phyloP scores from a whole-genome alignment of 2,888 invertebrate species.

The Caenorhabditis sulstoni region DNA sequence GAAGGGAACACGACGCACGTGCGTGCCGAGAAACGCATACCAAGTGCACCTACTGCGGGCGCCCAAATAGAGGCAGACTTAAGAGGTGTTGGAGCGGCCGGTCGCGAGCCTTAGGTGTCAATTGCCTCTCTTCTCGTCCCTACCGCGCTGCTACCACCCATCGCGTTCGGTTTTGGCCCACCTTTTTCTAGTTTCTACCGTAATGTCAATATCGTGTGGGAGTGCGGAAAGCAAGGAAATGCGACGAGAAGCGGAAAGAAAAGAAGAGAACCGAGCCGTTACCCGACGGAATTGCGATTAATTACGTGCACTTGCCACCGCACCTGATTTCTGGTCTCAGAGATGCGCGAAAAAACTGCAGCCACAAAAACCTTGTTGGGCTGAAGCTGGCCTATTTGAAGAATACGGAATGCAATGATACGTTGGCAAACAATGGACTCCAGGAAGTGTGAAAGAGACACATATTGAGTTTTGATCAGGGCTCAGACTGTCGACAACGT shows the following conservation, averaged over 20 bases:
- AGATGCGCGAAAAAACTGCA: constrained; percentile 15
- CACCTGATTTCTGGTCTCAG: constrained; percentile 21
- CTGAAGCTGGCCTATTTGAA: too few relatives aligned
- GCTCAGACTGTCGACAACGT: neutral
- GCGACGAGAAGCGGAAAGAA: neutral
- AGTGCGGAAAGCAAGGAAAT: constrained; percentile 33
- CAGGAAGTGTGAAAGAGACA: constrained; percentile 42
- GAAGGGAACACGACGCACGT: constrained; percentile 35
- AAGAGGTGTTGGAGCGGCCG: constrained; percentile 47
- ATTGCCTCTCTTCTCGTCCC: constrained; percentile 31
- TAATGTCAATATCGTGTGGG: constrained; percentile 55
- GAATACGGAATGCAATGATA: constrained; percentile 6
- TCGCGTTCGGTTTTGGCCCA: constrained; percentile 44
- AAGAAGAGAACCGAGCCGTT: neutral
- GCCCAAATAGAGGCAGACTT: constrained; percentile 44
- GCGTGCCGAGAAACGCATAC: constrained; percentile 42
- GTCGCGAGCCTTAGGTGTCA: constrained; percentile 52
- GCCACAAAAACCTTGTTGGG: constrained; percentile 35
- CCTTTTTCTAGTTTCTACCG: constrained; percentile 62
- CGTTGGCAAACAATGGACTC: constrained; percentile 43
- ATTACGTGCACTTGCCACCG: constrained; percentile 31
- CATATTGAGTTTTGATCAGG: constrained; percentile 42
- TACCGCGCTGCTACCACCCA: constrained; percentile 23
- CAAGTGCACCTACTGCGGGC: constrained; percentile 14
- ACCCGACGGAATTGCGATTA: constrained; percentile 3